phyloP scores from a whole-genome alignment of 2,113 vertebrate species.

The Onychostoma macrolepis region DNA sequence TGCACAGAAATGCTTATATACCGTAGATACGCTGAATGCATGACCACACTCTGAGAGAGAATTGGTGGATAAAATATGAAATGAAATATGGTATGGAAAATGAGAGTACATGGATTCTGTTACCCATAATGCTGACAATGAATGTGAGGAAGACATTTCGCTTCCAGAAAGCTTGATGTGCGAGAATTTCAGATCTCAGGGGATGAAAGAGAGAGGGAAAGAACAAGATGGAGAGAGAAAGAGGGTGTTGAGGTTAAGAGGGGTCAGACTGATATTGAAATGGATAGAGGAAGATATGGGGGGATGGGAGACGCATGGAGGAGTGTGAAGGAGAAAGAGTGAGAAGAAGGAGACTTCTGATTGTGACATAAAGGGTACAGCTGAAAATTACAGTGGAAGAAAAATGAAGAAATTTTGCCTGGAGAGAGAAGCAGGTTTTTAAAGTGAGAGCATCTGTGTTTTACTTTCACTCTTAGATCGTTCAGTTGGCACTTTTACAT shows the following conservation, averaged over 20 bases:
- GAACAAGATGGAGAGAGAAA: not conserved
- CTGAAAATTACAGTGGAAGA: not conserved
- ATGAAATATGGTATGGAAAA: not conserved
- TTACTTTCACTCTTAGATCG: not conserved
- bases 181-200: conserved; percentile 41
- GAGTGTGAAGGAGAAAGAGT: conserved; percentile 5
- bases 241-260: conserved; percentile 42
- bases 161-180: conserved; percentile 37
- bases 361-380: not conserved
- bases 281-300: conserved; percentile 15
- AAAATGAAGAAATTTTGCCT: not conserved
- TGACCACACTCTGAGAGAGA: conserved; percentile 2
- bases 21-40: conserved; percentile 3
- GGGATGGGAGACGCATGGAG: not conserved
- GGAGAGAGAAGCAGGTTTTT: not conserved
- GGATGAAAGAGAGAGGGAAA: conserved; percentile 13
- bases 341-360: not conserved
- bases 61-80: not conserved
- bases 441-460: not conserved
- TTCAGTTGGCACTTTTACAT: not conserved
- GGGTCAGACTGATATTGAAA: conserved; percentile 51
- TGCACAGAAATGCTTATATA: not conserved
- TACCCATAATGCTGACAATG: conserved; percentile 49
- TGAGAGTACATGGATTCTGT: conserved; percentile 36
- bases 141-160: conserved; percentile 44